phyloP scores from a whole-genome alignment of 2,888 invertebrate species.

The Drosophila suboccidentalis region DNA sequence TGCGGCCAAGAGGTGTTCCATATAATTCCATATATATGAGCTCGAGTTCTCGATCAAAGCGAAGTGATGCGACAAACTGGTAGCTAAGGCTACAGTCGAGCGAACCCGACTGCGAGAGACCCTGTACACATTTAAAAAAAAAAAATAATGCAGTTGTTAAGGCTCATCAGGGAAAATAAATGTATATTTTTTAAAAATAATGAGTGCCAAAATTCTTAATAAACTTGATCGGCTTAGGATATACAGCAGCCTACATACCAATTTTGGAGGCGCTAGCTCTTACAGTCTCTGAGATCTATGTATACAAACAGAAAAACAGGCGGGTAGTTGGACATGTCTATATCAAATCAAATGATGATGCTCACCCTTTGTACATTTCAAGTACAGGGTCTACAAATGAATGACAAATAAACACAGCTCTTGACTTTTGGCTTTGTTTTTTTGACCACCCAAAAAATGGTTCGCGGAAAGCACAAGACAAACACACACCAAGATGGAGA shows the following conservation, averaged over 20 bases:
- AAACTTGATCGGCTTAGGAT: no score
- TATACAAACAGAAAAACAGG: no score
- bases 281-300: no score
- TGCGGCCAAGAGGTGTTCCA: slow-evolving; percentile 67
- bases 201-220: no score
- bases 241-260: no score
- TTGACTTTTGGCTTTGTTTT: slow-evolving; percentile 34
- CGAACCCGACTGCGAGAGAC: background rate
- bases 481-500: slow-evolving; percentile 32
- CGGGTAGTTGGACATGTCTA: no score
- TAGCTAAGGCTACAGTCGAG: background rate
- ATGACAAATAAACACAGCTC: slow-evolving; percentile 33
- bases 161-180: no score
- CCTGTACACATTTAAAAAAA: no score
- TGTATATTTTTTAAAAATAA: no score
- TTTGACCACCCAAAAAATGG: slow-evolving; percentile 68
- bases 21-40: slow-evolving; percentile 11
- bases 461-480: slow-evolving; percentile 76
- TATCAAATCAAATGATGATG: no score
- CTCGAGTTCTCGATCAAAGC: slow-evolving; percentile 20
- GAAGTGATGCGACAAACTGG: slow-evolving; percentile 9
- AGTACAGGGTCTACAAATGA: background rate
- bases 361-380: background rate
- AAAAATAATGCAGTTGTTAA: no score
- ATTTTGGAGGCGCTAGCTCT: no score